Evolutionary conservation across 2,113 vertebrate genomes (phyloP).

Genomic region (Haliaeetus leucogaster): DNA sequence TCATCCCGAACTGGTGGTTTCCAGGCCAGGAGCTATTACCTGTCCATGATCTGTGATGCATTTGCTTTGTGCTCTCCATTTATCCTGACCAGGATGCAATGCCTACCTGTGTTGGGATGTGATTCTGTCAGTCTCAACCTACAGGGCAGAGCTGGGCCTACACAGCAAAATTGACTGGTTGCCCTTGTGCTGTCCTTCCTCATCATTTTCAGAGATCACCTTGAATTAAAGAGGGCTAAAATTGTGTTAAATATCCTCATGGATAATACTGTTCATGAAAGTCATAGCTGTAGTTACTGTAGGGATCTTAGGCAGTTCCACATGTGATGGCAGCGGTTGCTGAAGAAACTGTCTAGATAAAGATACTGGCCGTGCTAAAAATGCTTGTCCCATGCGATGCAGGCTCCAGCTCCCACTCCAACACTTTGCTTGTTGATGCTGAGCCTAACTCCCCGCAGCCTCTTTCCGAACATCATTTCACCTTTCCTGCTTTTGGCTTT

Average conservation of each 20-base stretch:
- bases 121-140: not conserved
- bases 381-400: not conserved
- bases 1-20: not conserved
- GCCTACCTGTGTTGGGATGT: accelerated
- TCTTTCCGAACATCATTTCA: not conserved
- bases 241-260: accelerated
- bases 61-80: not conserved
- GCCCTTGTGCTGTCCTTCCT: not conserved
- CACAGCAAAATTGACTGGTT: not conserved
- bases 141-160: not conserved
- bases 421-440: not conserved
- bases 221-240: not conserved
- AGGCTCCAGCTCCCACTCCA: not conserved
- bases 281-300: not conserved
- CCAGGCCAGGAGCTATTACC: not conserved
- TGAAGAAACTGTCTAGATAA: not conserved
- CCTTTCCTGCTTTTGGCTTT: not conserved
- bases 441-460: not conserved
- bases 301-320: not conserved
- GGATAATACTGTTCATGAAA: not conserved
- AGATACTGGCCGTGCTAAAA: not conserved
- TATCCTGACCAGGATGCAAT: not conserved
- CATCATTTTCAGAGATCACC: not conserved
- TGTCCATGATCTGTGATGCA: accelerated
- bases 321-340: not conserved